Evolutionary conservation across 2,113 vertebrate genomes (phyloP).

Genomic region (Festucalex cinctus): DNA sequence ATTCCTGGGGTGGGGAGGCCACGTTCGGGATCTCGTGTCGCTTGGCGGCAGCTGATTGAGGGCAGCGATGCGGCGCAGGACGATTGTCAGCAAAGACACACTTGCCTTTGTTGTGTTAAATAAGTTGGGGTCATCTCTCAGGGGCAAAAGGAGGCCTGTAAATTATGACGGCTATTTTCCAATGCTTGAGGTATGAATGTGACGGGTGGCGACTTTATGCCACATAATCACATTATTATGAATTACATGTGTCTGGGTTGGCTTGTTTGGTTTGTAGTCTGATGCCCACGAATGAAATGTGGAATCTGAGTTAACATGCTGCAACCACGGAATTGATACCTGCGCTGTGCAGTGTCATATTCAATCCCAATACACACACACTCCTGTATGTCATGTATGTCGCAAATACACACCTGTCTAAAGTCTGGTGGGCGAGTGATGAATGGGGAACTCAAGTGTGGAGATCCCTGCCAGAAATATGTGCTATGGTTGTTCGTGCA

Average conservation of each 20-base stretch:
- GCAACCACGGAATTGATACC: constrained; percentile 45
- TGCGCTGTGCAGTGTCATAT: constrained; percentile 38
- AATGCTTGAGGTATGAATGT: constrained; percentile 12
- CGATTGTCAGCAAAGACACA: constrained; percentile 46
- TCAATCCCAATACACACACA: constrained; percentile 11
- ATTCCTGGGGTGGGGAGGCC: constrained; percentile 35
- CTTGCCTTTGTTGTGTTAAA: constrained; percentile 31
- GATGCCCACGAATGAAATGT: constrained; percentile 31
- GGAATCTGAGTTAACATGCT: constrained; percentile 33
- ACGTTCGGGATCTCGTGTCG: neutral
- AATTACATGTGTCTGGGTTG: constrained; percentile 22
- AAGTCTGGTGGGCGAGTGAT: constrained; percentile 26
- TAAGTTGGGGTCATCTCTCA: constrained; percentile 9
- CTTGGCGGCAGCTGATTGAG: constrained; percentile 50
- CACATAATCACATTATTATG: constrained; percentile 43
- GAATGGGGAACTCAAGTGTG: constrained; percentile 42
- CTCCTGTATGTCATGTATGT: constrained; percentile 30
- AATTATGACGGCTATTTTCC: constrained; percentile 48
- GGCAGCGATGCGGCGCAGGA: constrained; percentile 20
- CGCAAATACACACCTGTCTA: constrained; percentile 50
- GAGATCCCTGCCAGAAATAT: constrained; percentile 42
- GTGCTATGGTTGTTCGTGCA: constrained; percentile 48
- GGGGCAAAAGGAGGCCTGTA: constrained; percentile 23
- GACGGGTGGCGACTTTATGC: constrained; percentile 33
- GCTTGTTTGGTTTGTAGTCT: constrained; percentile 51